Percentiles rank a stretch among this genome's conserved stretches.
Evolutionary conservation across 64 coral and sea anemone species (phyloP).

Genomic region (Dendronephthya gigantea): DNA sequence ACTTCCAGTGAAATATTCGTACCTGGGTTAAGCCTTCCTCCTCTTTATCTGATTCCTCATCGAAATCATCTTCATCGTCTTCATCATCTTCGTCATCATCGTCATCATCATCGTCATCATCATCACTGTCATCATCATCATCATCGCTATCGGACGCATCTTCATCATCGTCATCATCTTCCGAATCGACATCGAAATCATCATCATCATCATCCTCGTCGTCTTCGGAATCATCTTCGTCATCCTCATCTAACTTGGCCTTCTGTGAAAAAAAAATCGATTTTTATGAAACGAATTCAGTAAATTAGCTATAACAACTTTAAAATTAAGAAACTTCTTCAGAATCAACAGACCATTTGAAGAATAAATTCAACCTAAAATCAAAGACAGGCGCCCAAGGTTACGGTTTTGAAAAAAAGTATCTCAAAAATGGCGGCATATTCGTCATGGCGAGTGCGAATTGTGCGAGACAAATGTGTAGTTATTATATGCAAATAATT

Average conservation of each 20-base stretch:
- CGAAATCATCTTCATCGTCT: not conserved
- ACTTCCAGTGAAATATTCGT: not conserved
- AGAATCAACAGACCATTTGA: too few relatives aligned
- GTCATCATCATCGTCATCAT: not conserved
- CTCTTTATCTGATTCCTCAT: not conserved
- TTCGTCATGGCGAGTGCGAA: too few relatives aligned
- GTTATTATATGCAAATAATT: too few relatives aligned
- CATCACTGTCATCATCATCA: slow-evolving; percentile 5
- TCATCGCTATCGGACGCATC: not conserved
- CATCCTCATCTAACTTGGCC: not conserved
- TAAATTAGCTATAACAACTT: too few relatives aligned
- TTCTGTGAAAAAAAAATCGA: too few relatives aligned
- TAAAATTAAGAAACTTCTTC: too few relatives aligned
- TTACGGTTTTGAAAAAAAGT: too few relatives aligned
- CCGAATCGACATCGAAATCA: not conserved
- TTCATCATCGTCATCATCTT: not conserved
- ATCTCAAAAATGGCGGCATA: too few relatives aligned
- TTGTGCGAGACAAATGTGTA: too few relatives aligned
- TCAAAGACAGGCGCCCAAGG: too few relatives aligned
- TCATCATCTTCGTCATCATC: not conserved
- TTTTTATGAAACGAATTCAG: too few relatives aligned
- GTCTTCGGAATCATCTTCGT: not conserved
- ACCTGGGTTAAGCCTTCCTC: not conserved
- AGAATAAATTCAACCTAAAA: too few relatives aligned
- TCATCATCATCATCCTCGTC: not conserved